phyloP scores from a whole-genome alignment of 1,140 invertebrate species.

The Drosophila guanche region DNA sequence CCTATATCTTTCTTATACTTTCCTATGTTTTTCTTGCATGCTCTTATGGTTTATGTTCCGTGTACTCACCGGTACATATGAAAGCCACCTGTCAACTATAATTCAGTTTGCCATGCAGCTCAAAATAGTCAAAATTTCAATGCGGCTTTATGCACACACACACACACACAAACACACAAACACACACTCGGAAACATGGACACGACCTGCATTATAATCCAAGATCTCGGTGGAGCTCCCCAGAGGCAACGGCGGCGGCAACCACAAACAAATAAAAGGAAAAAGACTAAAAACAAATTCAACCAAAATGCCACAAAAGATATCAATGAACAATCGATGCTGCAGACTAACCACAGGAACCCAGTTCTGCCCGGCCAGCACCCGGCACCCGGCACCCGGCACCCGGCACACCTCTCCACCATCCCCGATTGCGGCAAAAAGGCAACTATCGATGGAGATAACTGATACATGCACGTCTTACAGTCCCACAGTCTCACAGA shows the following conservation, averaged over 20 bases:
- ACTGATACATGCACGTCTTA: constrained; percentile 58
- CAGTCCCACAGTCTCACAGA: constrained; percentile 24
- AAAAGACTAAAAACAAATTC: constrained; percentile 27
- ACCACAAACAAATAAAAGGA: constrained; percentile 45
- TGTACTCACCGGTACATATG: background rate
- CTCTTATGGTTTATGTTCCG: background rate
- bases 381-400: background rate
- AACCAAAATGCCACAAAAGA: constrained; percentile 62
- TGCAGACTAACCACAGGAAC: constrained; percentile 52
- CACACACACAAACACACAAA: constrained; percentile 19
- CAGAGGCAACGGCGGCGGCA: constrained; percentile 47
- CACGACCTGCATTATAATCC: constrained; percentile 70
- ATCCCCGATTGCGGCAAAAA: constrained; percentile 10
- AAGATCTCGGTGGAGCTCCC: constrained; percentile 16
- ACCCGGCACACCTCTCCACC: background rate
- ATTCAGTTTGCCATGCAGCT: constrained; percentile 37
- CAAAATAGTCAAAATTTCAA: constrained; percentile 49
- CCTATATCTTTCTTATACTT: no score
- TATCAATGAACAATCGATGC: constrained; percentile 80
- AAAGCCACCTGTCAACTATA: constrained; percentile 32
- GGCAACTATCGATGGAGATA: constrained; percentile 35
- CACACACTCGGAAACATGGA: constrained; percentile 19
- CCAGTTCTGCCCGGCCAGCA: background rate
- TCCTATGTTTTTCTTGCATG: no score
- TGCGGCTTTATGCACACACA: constrained; percentile 42